Conservation (phyloP, 2,888 invertebrate species). For the Bembecia ichneumoniformis region DNA sequence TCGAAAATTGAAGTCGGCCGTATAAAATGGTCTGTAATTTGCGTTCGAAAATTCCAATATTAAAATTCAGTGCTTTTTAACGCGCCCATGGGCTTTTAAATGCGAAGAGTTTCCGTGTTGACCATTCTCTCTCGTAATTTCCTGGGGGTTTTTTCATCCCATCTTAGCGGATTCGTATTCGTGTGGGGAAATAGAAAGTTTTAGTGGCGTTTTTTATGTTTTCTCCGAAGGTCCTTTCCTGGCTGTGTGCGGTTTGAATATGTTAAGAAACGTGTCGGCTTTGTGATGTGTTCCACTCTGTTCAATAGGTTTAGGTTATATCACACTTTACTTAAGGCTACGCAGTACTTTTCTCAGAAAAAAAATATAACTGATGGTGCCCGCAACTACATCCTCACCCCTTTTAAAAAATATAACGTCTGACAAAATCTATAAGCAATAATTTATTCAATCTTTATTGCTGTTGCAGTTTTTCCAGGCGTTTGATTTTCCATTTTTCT, state of each 20-base stretch:
- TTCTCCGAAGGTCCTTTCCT: neutral
- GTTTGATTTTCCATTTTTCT: too few species aligned
- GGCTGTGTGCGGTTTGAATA: neutral
- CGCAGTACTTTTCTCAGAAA: too few species aligned
- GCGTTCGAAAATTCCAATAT: neutral
- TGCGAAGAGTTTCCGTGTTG: neutral
- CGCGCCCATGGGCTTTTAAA: neutral
- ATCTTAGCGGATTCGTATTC: neutral
- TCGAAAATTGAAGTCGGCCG: slow-evolving; percentile 10
- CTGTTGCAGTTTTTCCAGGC: too few species aligned
- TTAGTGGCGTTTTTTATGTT: neutral
- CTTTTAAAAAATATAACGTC: too few species aligned
- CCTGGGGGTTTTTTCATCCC: neutral
- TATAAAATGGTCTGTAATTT: neutral
- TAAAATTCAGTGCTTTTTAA: slow-evolving; percentile 1
- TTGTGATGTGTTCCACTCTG: neutral
- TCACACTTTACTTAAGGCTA: neutral
- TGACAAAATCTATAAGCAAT: too few species aligned
- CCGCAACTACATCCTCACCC: too few species aligned
- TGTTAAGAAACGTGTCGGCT: neutral
- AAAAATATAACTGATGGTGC: too few species aligned
- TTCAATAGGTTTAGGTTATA: neutral
- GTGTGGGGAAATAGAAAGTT: neutral
- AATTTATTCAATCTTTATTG: too few species aligned
- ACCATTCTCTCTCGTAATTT: neutral